These are phyloP conservation scores for Catharus ustulatus DNA, from an alignment of 2,797 vertebrate species.

Conservation along the genomic window DNA sequence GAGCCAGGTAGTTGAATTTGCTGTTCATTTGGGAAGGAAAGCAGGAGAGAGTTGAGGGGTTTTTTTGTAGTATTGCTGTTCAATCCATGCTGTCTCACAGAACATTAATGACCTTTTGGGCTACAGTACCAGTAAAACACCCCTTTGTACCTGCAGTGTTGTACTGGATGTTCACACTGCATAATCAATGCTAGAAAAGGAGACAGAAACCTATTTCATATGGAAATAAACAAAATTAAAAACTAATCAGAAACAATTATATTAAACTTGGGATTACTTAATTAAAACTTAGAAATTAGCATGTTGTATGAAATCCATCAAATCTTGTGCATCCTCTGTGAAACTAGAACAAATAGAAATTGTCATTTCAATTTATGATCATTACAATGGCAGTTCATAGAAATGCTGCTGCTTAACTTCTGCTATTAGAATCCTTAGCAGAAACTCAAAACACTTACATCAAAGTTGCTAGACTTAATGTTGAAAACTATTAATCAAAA, in stretches of 20 bases:
- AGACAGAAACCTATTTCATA: neutral
- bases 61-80: neutral
- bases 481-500: neutral
- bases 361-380: neutral
- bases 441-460: neutral
- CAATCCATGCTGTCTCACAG: neutral
- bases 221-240: neutral
- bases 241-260: neutral
- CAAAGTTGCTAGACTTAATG: neutral
- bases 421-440: constrained; percentile 27
- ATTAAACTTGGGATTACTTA: neutral
- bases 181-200: neutral
- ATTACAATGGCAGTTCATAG: constrained; percentile 26
- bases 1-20: neutral
- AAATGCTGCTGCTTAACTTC: constrained; percentile 28
- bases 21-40: neutral
- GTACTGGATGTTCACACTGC: neutral
- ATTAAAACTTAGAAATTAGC: neutral
- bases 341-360: neutral
- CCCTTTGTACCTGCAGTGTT: neutral
- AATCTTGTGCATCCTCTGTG: neutral
- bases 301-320: neutral
- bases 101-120: neutral
- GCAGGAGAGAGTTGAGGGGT: neutral
- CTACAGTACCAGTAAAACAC: neutral